Conservation (phyloP, 2,888 invertebrate genomes). For the Noctua janthina region DNA sequence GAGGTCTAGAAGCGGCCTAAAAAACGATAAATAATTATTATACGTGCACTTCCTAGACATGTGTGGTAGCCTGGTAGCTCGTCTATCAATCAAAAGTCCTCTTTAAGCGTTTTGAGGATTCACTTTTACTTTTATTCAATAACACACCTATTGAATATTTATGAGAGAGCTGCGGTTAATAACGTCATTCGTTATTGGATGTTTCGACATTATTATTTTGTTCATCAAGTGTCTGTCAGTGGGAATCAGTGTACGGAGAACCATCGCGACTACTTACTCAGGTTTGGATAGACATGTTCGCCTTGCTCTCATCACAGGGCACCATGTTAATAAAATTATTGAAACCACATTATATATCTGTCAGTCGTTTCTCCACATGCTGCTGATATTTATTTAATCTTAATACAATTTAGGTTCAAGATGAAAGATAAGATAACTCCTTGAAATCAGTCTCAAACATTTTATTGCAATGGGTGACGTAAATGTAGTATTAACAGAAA, state of each 20-base stretch:
- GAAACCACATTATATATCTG: conserved; percentile 46
- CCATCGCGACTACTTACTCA: conserved; percentile 80
- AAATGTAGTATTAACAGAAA: conserved; percentile 35
- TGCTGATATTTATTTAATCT: conserved; percentile 27
- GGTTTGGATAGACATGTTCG: conserved; percentile 76
- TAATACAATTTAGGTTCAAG: conserved; percentile 33
- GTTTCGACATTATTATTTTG: conserved; percentile 80
- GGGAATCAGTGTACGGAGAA: conserved; percentile 72
- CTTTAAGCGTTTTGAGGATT: conserved; percentile 78
- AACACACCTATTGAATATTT: conserved; percentile 83
- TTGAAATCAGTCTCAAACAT: conserved; percentile 6
- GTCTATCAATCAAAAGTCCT: conserved; percentile 78
- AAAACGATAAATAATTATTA: conserved; percentile 75
- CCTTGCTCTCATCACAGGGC: conserved; percentile 69
- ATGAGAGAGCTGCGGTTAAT: conserved; percentile 79
- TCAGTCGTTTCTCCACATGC: conserved; percentile 38
- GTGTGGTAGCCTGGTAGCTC: conserved; percentile 67
- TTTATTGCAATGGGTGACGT: conserved; percentile 27
- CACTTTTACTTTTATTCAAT: conserved; percentile 89
- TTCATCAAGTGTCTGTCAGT: conserved; percentile 75
- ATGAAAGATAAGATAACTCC: conserved; percentile 21
- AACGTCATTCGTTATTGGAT: conserved; percentile 79
- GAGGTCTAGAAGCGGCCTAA: conserved; percentile 51
- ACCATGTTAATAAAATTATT: conserved; percentile 43
- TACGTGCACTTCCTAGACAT: conserved; percentile 77